Evolutionary conservation across 2,888 invertebrate species (phyloP), one percentile per base, ranked within the genome.

Genomic region (Anorthoa munda): DNA sequence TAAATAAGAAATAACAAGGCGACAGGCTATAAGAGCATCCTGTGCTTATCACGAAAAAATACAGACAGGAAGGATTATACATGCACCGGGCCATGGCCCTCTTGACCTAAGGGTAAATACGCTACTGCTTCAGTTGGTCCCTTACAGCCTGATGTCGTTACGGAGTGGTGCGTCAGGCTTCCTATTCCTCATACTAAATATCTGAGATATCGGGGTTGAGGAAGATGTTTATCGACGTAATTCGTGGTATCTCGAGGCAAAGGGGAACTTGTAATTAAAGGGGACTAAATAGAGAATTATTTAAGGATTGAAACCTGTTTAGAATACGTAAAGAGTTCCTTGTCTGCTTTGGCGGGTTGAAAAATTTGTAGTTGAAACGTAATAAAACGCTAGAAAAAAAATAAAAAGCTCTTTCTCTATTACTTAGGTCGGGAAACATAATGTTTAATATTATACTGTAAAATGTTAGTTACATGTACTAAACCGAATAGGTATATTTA

Each of bases 111-210:
- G 31, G 31, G 1, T 31, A 31, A 31, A 31, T 31, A 31, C 31
- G 31, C 31, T 31, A 31, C 31, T 31, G 31, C n/a, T 45, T 18
- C 18, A 72, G 56, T 56, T 39, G 61, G 23, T 77, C 79, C 66
- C 77, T 45, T 55, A 74, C 21, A 73, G 73, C 66, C 77, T 45
- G 60, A 74, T 51, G 79, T 74, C 79, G 68, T 78, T 67, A 56
- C 12, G 39, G 18, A 39, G 11, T 26, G 60, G 15, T 72, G 13
- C 26, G 61, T n/a, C 39, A 39, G 56, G 7, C 45, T 56, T 53
- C n/a, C 21, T 55, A 56, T 60, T 67, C 56, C 74, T 66, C 23
- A 61, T 18, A 78, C 46, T 65, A 56, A 56, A 79, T 65, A 39
- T 74, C 56, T 46, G 63, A 31, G 63, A 63, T 66, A 58, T 46